Base-by-base conservation (phyloP, 2,888 invertebrate species). In the Spisula solida region DNA sequence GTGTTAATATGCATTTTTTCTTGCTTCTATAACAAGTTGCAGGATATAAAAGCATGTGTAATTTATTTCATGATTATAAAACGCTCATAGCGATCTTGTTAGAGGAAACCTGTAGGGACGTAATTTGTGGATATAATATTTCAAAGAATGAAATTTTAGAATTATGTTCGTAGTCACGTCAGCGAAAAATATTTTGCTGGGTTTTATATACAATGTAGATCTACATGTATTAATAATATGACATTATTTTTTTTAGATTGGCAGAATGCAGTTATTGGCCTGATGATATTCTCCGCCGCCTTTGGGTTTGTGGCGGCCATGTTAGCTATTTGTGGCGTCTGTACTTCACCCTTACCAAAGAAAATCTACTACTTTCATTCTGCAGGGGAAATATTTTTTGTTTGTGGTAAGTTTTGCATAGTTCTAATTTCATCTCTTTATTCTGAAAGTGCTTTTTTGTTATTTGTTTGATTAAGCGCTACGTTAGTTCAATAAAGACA, bases 331-430 rank as follows among this genome's bases (percentile, higher is more conserved):
- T 95, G 95, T 82, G 96, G 96, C 10, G 95, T 96, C 20, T 96
- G 96, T 90, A 95, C 96, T 4, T 94, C 95, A 12, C 94, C 95
- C 0, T 93, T 96, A 47, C 95, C 96, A 80, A 95, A 94, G 93
- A 96, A 96, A 93, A 96, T 96, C 60, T 96, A 96, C 93, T 96
- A 96, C 94, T 96, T 95, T 94, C 96, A 96, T 92, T 96, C 96
- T 4, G 96, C 96, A 20, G 96, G 96, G 41, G 96, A 96, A 93
- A 96, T 96, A 48, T 96, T 96, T 93, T 94, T 96, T 86, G 95
- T 96, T 51, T 96, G 96, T 94, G 96, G 96, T 96, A 89, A 94
- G 96, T 93, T 75, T 81, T 70, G 85, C 88, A 31, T 31, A 29
- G 1, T 78, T 34, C 18, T 2, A 5, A 41, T 41, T 41, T 41